Evolutionary conservation across 2,113 vertebrate species (phyloP), one percentile per base, ranked within the genome.

Genomic region (Syngnathus floridae): DNA sequence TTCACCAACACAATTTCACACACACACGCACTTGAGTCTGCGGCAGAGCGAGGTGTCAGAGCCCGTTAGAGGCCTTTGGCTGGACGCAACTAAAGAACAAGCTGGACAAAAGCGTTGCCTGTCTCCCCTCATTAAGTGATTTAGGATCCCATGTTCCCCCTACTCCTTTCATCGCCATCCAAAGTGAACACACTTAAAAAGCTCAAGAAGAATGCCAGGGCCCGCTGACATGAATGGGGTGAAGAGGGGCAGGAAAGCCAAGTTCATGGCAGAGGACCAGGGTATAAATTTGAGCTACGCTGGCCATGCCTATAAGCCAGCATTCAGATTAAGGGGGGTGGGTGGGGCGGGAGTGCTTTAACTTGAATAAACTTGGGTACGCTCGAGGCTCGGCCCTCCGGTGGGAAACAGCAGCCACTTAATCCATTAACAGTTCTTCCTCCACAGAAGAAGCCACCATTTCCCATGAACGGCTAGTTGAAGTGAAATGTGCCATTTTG

Each of bases 81-180:
- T 77, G 79, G 80, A 78, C 75, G 49, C 78, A 87, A 82, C 86
- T 80, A 78, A 82, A 86, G 80, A 87, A 87, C 84, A 80, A 79
- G 81, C 71, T 17, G 82, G 87, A 89, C 86, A 89, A 88, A 87
- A 80, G 86, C 77, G 66, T 78, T 85, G 79, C 82, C 80, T 87
- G 85, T 88, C 85, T 88, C 71, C 84, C 84, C 81, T 88, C 81
- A 85, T 90, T 89, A 87, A 83, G 79, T 86, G 87, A 89, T 90
- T 89, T 88, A 84, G 81, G 85, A 83, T 84, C 85, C 85, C 80
- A 69, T 86, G 87, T 86, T 87, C 84, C 76, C 69, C 59, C 64
- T 45, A 73, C 67, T 80, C 72, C 85, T 88, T 89, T 89, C 85
- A 89, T 89, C 81, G 72, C 54, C 45, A 68, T 76, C 82, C 80